phyloP scores from a whole-genome alignment of 2,888 invertebrate genomes.

The Cheilosia soror region DNA sequence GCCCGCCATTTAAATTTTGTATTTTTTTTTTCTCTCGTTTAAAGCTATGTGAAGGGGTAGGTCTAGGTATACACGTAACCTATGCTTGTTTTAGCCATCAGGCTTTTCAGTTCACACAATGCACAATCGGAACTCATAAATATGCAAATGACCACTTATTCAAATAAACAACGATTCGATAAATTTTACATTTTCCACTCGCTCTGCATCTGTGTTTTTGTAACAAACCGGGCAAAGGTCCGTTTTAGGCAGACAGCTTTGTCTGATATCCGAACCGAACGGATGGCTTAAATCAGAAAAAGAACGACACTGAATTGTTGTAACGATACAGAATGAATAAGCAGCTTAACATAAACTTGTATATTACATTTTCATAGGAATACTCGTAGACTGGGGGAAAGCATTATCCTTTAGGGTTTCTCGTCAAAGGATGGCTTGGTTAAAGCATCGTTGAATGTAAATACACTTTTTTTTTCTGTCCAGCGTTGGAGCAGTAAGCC shows the following conservation, averaged over 20 bases:
- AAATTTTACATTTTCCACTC: constrained; percentile 45
- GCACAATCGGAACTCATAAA: constrained; percentile 49
- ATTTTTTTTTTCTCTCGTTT: background rate
- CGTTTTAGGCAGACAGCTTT: constrained; percentile 5
- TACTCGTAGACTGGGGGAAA: background rate
- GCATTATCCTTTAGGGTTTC: constrained; percentile 4
- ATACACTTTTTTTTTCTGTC: background rate
- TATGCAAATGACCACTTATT: constrained; percentile 66
- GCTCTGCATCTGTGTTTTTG: background rate
- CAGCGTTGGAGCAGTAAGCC: background rate
- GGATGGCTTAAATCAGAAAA: constrained; percentile 85
- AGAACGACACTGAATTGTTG: constrained; percentile 87
- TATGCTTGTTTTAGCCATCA: constrained; percentile 15
- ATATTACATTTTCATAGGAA: constrained; percentile 26
- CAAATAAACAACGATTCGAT: constrained; percentile 63
- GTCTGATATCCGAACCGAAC: constrained; percentile 85
- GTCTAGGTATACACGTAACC: too few relatives aligned
- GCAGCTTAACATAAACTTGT: constrained; percentile 40
- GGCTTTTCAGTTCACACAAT: constrained; percentile 7
- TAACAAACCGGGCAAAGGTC: background rate
- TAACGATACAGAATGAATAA: constrained; percentile 93
- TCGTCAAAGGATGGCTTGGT: background rate
- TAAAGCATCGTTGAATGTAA: background rate
- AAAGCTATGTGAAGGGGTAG: constrained; percentile 6
- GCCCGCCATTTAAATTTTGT: background rate